phyloP scores from a whole-genome alignment of 2,797 vertebrate genomes.

The Atherinosoma microstoma region DNA sequence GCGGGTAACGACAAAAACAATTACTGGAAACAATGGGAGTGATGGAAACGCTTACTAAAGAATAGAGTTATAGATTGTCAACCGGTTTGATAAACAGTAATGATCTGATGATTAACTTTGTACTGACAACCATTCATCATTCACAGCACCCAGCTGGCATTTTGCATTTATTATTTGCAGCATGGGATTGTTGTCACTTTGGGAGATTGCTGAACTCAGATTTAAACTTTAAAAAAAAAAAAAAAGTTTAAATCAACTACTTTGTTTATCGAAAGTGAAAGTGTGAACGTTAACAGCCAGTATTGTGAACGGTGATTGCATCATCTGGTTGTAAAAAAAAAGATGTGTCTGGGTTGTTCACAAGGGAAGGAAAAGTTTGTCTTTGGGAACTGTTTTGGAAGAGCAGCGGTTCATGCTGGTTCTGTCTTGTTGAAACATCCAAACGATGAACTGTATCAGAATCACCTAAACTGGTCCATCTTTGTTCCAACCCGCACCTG shows the following conservation, averaged over 20 bases:
- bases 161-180: background rate
- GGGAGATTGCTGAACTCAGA: conserved; percentile 22
- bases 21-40: background rate
- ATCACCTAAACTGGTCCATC: too few species aligned
- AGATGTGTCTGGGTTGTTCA: too few species aligned
- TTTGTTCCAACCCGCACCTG: too few species aligned
- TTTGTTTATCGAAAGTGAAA: conserved; percentile 5
- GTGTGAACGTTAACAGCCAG: too few species aligned
- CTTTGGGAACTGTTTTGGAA: too few species aligned
- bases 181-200: background rate
- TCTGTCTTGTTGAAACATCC: too few species aligned
- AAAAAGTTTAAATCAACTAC: background rate
- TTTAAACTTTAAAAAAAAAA: too few species aligned
- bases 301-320: too few species aligned
- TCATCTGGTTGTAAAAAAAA: too few species aligned
- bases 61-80: background rate
- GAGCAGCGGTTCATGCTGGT: too few species aligned
- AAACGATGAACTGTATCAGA: too few species aligned
- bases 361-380: too few species aligned
- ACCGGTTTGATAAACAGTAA: background rate
- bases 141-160: background rate
- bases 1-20: conserved; percentile 1
- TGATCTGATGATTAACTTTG: background rate
- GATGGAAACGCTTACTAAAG: conserved; percentile 1
- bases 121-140: background rate